A percentile compares a stretch with the other conserved stretches of the same genome.
Evolutionary conservation across 2,797 vertebrate genomes (phyloP).

Genomic region (Cirrhinus mrigala): DNA sequence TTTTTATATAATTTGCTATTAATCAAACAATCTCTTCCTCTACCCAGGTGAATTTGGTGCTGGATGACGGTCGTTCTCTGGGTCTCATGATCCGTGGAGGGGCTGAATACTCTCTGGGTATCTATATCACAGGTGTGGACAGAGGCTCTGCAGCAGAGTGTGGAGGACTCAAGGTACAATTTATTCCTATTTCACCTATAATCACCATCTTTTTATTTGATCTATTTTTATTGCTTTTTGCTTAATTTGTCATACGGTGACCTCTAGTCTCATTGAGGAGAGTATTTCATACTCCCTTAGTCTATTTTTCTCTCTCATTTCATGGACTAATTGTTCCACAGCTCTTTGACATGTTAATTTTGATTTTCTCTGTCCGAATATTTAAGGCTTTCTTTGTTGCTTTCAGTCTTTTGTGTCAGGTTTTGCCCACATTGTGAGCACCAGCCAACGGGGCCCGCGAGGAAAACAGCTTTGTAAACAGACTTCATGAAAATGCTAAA

Average conservation of each 20-base stretch:
- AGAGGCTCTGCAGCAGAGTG: slow-evolving; percentile 91
- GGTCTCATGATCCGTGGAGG: slow-evolving; percentile 96
- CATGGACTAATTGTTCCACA: background rate
- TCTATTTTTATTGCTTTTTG: background rate
- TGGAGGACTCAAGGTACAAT: slow-evolving; percentile 91
- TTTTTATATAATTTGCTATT: background rate
- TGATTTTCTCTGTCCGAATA: background rate
- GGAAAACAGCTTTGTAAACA: slow-evolving; percentile 8
- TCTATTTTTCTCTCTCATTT: background rate
- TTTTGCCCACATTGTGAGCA: background rate
- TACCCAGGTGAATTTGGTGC: slow-evolving; percentile 91
- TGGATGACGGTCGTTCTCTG: slow-evolving; percentile 92
- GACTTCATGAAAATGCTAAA: background rate
- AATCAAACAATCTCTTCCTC: background rate
- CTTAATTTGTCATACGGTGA: background rate
- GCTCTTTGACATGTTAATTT: slow-evolving; percentile 23
- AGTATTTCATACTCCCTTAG: background rate
- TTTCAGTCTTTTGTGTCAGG: background rate
- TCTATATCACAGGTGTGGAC: slow-evolving; percentile 97
- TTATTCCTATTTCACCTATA: background rate
- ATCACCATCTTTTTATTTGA: background rate
- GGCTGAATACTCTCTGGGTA: slow-evolving; percentile 92
- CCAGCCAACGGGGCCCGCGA: background rate
- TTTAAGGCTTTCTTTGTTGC: background rate
- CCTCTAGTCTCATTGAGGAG: background rate